Conservation (phyloP, 2,888 invertebrate species). For the Nomada flava region DNA sequence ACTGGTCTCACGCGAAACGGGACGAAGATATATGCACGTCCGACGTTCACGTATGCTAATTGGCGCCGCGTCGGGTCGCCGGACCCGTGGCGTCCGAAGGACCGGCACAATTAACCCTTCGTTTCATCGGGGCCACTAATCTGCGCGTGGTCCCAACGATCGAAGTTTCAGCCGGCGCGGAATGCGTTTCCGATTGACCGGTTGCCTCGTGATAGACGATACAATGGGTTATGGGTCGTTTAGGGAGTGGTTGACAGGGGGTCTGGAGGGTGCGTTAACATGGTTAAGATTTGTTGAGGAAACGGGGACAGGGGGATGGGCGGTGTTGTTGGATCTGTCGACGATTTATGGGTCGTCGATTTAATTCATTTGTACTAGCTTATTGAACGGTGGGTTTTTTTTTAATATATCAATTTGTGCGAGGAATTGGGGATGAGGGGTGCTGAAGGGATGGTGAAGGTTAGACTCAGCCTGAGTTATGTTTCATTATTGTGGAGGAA, state of each 20-base stretch:
- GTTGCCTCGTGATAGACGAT: conserved; percentile 18
- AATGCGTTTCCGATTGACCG: conserved; percentile 45
- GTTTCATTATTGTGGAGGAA: no score
- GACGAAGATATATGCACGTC: conserved; percentile 52
- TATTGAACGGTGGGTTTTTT: no score
- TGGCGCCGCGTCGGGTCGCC: not conserved
- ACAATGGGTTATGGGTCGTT: conserved; percentile 22
- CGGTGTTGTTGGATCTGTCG: not conserved
- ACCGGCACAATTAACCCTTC: conserved; percentile 58
- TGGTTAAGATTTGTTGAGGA: conserved; percentile 31
- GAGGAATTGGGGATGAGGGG: no score
- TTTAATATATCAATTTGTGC: no score
- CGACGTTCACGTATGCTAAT: conserved; percentile 53
- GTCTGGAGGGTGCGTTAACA: not conserved
- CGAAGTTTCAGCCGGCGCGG: conserved; percentile 37
- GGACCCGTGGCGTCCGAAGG: conserved; percentile 20
- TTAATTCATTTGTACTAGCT: not conserved
- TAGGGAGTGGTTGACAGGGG: conserved; percentile 1
- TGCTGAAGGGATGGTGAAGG: no score
- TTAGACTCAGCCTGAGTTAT: no score
- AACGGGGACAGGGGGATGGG: not conserved
- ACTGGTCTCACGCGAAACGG: conserved; percentile 22
- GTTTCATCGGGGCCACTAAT: conserved; percentile 53
- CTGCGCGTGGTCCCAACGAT: conserved; percentile 27
- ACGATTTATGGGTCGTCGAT: not conserved